Percentiles rank a stretch among this genome's conserved stretches.
Conservation (phyloP, 2,888 invertebrate species). For the Desoria tigrina region DNA sequence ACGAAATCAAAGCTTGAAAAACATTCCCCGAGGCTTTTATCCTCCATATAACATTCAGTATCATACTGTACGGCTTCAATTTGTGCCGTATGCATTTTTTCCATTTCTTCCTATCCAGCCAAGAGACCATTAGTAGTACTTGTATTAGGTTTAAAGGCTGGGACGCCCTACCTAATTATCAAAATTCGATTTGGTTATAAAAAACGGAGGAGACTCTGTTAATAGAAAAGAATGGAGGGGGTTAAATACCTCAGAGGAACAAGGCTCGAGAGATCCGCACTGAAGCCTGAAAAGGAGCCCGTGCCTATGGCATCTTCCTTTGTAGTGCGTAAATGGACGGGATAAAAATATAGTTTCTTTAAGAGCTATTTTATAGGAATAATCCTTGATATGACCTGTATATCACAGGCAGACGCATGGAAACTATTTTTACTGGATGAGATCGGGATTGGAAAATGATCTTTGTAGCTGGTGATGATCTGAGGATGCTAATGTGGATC, state of each 20-base stretch:
- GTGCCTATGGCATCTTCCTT: constrained; percentile 19
- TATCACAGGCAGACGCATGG: too few species aligned
- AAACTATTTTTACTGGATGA: background rate
- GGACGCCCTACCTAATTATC: constrained; percentile 17
- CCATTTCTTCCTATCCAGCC: too few species aligned
- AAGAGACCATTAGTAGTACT: too few species aligned
- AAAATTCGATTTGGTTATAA: constrained; percentile 18
- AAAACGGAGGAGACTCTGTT: constrained; percentile 1
- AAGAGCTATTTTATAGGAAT: too few species aligned
- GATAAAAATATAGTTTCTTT: background rate
- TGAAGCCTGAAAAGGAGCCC: constrained; percentile 16
- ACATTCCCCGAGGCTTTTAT: background rate
- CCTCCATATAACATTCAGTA: background rate
- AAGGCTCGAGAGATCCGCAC: background rate
- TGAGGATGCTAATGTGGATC: constrained; percentile 5
- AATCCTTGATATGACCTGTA: too few species aligned
- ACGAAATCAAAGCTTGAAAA: constrained; percentile 6
- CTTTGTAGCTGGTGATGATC: background rate
- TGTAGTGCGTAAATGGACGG: background rate
- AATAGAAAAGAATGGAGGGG: constrained; percentile 24
- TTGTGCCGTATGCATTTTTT: too few species aligned
- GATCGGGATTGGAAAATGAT: background rate
- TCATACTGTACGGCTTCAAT: background rate
- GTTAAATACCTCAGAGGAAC: constrained; percentile 19
- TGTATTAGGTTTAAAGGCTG: background rate